These are phyloP conservation scores for Dermatophagoides farinae DNA, from an alignment of 1,140 invertebrate genomes.

Conservation along the genomic window DNA sequence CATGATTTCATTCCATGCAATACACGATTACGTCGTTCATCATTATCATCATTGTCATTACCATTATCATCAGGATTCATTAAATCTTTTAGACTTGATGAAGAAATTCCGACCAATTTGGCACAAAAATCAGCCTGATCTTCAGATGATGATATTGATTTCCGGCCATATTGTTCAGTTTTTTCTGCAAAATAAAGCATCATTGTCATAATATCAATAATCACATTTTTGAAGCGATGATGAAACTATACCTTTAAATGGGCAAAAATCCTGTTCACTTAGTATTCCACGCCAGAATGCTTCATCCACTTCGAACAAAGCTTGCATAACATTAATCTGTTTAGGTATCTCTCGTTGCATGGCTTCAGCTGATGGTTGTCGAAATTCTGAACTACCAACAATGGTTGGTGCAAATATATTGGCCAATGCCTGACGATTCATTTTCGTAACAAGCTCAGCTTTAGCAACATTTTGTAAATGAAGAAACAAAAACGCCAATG, in stretches of 20 bases:
- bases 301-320: neutral
- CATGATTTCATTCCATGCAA: no score
- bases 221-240: no score
- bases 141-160: no score
- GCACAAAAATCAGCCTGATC: no score
- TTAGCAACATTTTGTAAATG: constrained; percentile 60
- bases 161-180: no score
- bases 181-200: no score
- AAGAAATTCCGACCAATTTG: no score
- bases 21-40: no score
- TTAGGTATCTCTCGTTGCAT: neutral
- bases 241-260: neutral
- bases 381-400: constrained; percentile 46
- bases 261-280: neutral
- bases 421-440: constrained; percentile 54
- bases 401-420: constrained; percentile 66
- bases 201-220: no score
- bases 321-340: neutral
- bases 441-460: constrained; percentile 43
- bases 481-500: constrained; percentile 56
- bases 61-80: no score
- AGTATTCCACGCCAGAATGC: neutral
- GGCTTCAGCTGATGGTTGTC: neutral
- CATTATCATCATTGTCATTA: no score
- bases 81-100: no score